Percentiles rank a stretch among this genome's conserved stretches.
phyloP scores from a whole-genome alignment of 2,888 invertebrate genomes.

The Drosophila imparisetae region DNA sequence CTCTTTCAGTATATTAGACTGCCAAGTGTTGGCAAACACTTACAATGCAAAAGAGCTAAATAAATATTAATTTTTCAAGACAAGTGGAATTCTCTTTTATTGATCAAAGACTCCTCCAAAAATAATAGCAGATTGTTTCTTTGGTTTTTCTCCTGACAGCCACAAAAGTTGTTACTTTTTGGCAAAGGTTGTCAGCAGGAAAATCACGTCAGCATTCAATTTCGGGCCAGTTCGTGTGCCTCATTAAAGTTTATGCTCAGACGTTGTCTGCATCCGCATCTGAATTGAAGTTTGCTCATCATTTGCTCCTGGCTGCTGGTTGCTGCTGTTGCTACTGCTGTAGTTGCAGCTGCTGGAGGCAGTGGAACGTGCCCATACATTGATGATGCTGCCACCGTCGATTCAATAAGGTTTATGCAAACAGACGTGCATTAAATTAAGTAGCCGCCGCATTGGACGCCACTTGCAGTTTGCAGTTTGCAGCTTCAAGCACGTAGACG shows the following conservation, averaged over 20 bases:
- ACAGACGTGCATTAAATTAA: slow-evolving; percentile 81
- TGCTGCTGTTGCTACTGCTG: slow-evolving; percentile 39
- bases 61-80: background rate
- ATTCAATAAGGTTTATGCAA: slow-evolving; percentile 80
- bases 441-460: slow-evolving; percentile 72
- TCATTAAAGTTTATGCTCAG: slow-evolving; percentile 77
- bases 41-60: background rate
- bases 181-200: slow-evolving; percentile 15
- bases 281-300: slow-evolving; percentile 79
- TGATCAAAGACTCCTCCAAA: background rate
- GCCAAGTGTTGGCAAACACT: background rate
- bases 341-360: slow-evolving; percentile 47
- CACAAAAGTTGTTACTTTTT: slow-evolving; percentile 4
- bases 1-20: background rate
- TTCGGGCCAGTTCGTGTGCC: slow-evolving; percentile 74
- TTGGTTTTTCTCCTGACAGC: background rate
- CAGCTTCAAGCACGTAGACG: slow-evolving; percentile 67
- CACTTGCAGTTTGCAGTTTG: slow-evolving; percentile 55
- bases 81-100: background rate
- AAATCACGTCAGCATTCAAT: slow-evolving; percentile 80
- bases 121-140: background rate
- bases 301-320: slow-evolving; percentile 55
- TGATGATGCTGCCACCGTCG: slow-evolving; percentile 66
- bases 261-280: slow-evolving; percentile 55
- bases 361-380: slow-evolving; percentile 81